phyloP scores from a whole-genome alignment of 1,140 invertebrate species.

The Battus philenor region DNA sequence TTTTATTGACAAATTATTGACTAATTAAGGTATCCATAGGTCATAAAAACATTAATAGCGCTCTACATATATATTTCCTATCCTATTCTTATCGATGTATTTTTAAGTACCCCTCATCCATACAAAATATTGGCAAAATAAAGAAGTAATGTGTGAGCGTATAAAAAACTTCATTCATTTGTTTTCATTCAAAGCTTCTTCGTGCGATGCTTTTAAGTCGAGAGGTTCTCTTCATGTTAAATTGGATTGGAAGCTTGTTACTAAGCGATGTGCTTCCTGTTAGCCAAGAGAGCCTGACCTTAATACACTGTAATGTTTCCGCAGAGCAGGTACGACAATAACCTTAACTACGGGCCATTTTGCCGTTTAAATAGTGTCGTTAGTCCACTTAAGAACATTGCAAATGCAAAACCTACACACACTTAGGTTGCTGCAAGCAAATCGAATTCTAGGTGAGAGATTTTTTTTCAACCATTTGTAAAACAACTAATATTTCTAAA shows the following conservation, averaged over 20 bases:
- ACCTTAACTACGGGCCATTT: conserved; percentile 10
- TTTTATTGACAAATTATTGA: background rate
- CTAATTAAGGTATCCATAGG: background rate
- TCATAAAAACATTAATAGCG: background rate
- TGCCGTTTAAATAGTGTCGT: conserved; percentile 3
- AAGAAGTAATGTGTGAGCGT: background rate
- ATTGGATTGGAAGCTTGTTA: conserved; percentile 19
- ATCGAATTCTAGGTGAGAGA: too few relatives aligned
- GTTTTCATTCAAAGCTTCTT: conserved; percentile 12
- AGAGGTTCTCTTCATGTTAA: conserved; percentile 14
- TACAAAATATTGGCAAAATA: background rate
- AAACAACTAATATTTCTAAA: too few relatives aligned
- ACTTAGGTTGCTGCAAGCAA: conserved; percentile 4
- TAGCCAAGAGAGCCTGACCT: conserved; percentile 26
- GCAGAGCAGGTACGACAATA: conserved; percentile 5
- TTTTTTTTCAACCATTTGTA: too few relatives aligned
- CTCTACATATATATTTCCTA: too few relatives aligned
- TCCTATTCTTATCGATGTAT: too few relatives aligned
- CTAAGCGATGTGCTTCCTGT: conserved; percentile 8
- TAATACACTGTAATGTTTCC: conserved; percentile 28
- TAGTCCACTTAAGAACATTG: conserved; percentile 2
- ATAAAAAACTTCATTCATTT: background rate
- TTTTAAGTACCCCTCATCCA: background rate
- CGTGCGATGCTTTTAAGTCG: conserved; percentile 15
- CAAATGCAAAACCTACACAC: conserved; percentile 5